Evolutionary conservation across 2,888 invertebrate species (phyloP).

Genomic region (Schizotus pectinicornis): DNA sequence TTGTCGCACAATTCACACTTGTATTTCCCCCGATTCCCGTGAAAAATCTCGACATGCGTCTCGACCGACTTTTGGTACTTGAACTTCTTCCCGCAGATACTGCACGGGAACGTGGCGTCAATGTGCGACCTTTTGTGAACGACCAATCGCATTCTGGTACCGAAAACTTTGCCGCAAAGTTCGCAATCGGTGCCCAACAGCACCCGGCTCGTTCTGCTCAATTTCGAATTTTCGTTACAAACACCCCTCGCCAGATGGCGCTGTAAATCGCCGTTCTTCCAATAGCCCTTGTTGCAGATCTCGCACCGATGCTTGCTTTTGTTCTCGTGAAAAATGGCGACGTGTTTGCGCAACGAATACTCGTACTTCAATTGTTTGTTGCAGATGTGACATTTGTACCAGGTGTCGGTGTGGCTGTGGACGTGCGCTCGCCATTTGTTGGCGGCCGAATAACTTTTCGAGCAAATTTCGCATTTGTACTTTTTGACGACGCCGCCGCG

Average conservation of each 20-base stretch:
- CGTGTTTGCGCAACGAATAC: not conserved
- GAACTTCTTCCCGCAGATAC: not conserved
- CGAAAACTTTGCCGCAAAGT: no score
- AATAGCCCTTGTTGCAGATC: not conserved
- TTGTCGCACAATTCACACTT: not conserved
- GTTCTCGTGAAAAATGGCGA: not conserved
- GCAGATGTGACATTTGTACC: not conserved
- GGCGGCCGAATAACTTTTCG: not conserved
- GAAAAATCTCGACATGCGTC: not conserved
- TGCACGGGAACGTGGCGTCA: no score
- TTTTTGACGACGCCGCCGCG: no score
- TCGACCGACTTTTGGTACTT: not conserved
- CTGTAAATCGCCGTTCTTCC: not conserved
- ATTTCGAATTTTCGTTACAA: not conserved
- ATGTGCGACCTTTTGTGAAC: no score
- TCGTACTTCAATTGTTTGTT: not conserved
- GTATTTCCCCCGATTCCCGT: not conserved
- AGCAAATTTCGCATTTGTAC: not conserved
- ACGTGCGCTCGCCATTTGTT: not conserved
- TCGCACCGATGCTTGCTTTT: not conserved
- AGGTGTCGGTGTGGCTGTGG: no score
- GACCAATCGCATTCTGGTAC: no score
- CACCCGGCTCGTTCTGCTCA: not conserved
- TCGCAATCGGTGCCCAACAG: no score
- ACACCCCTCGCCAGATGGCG: not conserved